Conservation (phyloP, 1,140 invertebrate species). For the Papilio aristodemus region DNA sequence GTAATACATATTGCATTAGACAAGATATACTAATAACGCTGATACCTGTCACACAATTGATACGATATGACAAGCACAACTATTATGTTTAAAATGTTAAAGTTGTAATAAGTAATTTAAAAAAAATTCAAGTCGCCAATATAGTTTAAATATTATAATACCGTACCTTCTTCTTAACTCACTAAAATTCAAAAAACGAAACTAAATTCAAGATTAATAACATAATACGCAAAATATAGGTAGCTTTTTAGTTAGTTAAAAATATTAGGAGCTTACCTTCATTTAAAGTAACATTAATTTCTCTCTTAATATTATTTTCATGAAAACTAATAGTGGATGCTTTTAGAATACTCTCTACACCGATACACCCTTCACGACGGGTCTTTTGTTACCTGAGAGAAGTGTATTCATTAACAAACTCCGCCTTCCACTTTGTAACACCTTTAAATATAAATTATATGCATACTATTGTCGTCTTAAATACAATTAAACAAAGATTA, state of each 20-base stretch:
- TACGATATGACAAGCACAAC: too few relatives aligned
- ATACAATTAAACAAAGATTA: neutral
- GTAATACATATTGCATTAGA: too few relatives aligned
- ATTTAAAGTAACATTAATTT: slow-evolving; percentile 32
- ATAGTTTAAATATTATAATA: too few relatives aligned
- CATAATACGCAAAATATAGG: neutral
- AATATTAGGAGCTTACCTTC: neutral
- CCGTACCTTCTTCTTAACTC: too few relatives aligned
- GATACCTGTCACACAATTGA: too few relatives aligned
- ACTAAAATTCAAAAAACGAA: too few relatives aligned
- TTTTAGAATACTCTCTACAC: slow-evolving; percentile 54
- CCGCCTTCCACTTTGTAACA: slow-evolving; percentile 2
- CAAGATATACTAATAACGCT: too few relatives aligned
- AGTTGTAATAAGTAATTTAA: too few relatives aligned
- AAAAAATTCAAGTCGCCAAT: too few relatives aligned
- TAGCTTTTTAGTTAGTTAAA: too few relatives aligned
- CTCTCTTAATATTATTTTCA: slow-evolving; percentile 38
- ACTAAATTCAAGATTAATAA: neutral
- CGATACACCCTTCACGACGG: slow-evolving; percentile 48
- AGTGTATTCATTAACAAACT: slow-evolving; percentile 53
- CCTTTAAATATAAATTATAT: slow-evolving; percentile 24
- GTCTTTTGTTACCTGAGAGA: slow-evolving; percentile 60
- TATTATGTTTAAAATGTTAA: too few relatives aligned
- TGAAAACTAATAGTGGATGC: slow-evolving; percentile 46
- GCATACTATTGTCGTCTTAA: slow-evolving; percentile 11